A percentile compares a stretch with the other conserved stretches of the same genome.
These are phyloP conservation scores for Iguana delicatissima DNA, from an alignment of 2,797 vertebrate genomes.

Conservation along the genomic window DNA sequence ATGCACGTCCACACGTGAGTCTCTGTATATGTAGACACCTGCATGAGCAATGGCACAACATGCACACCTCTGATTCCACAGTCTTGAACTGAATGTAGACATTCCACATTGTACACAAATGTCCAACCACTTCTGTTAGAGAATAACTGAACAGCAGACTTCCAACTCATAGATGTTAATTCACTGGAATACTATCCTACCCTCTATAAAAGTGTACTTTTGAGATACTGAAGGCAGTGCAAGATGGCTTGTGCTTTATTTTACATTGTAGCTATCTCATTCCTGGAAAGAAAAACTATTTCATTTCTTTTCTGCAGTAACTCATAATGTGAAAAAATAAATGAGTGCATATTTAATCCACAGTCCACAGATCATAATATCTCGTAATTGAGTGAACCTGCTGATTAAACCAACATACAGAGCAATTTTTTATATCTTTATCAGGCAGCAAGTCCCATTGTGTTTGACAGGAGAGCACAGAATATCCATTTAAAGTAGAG, in stretches of 20 bases:
- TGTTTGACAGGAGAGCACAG: not conserved
- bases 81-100: too few relatives aligned
- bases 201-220: not conserved
- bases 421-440: not conserved
- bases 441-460: not conserved
- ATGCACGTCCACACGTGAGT: too few relatives aligned
- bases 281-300: not conserved
- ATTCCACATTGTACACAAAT: not conserved
- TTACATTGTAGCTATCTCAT: not conserved
- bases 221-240: conserved; percentile 9
- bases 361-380: not conserved
- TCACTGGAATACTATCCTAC: not conserved
- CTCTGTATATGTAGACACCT: too few relatives aligned
- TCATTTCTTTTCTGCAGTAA: not conserved
- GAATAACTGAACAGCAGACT: too few relatives aligned
- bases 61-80: too few relatives aligned
- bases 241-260: not conserved
- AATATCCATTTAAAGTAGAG: not conserved
- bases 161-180: not conserved
- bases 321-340: not conserved
- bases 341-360: not conserved
- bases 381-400: not conserved
- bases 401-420: not conserved
- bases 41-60: too few relatives aligned
- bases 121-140: not conserved